Percentiles rank a stretch among this genome's conserved stretches.
Evolutionary conservation across 2,113 vertebrate genomes (phyloP).

Genomic region (cattle (Bos taurus)): ARS-UCD2.0 NC_037331.1:82772501-82773000

Average conservation of each 20-base stretch:
- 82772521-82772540: not conserved
- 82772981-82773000: not conserved
- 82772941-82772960: not conserved
- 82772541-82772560: not conserved
- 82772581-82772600: not conserved
- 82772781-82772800: not conserved
- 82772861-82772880: not conserved
- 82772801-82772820: not conserved
- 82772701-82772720: not conserved
- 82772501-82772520: accelerated
- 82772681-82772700: not conserved
- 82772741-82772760: not conserved
- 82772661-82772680: not conserved
- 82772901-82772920: not conserved
- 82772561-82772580: not conserved
- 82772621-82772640: not conserved
- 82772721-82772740: not conserved
- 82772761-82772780: not conserved
- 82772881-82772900: not conserved
- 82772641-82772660: not conserved
- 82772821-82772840: not conserved
- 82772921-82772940: not conserved
- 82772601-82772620: not conserved
- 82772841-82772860: not conserved
- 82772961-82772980: not conserved